Conservation (phyloP, 1,140 invertebrate species). For the Pteromalus puparum region DNA sequence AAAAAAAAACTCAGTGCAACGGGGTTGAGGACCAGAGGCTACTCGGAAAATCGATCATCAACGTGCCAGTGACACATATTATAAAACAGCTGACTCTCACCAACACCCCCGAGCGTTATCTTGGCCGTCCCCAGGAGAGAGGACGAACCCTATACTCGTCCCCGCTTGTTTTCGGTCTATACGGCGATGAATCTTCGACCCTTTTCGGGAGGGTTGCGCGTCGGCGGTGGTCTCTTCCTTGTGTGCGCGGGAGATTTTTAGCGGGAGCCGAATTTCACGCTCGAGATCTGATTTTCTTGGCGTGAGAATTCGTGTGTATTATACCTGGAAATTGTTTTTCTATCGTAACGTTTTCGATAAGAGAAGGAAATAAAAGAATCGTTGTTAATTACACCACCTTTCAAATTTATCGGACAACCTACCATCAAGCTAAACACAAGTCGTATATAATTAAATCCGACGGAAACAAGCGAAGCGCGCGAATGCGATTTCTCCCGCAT, state of each 20-base stretch:
- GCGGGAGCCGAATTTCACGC: constrained; percentile 40
- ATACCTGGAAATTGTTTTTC: too few relatives aligned
- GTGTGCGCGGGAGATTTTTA: constrained; percentile 43
- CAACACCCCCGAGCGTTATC: constrained; percentile 14
- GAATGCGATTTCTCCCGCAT: background rate
- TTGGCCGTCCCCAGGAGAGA: constrained; percentile 12
- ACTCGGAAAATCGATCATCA: constrained; percentile 42
- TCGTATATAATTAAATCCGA: too few relatives aligned
- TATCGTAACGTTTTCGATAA: background rate
- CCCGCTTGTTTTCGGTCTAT: background rate
- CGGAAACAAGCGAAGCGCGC: background rate
- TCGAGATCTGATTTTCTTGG: constrained; percentile 49
- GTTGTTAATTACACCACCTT: background rate
- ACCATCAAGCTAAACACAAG: too few relatives aligned
- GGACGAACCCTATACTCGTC: constrained; percentile 12
- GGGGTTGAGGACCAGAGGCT: background rate
- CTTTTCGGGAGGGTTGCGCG: background rate
- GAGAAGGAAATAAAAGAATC: background rate
- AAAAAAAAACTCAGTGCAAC: background rate
- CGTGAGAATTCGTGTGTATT: too few relatives aligned
- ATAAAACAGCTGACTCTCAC: constrained; percentile 67
- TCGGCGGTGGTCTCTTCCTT: constrained; percentile 24
- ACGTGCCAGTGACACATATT: constrained; percentile 70
- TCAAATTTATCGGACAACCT: background rate
- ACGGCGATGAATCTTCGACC: background rate